Evolutionary conservation across 2,797 vertebrate genomes (phyloP), one percentile per base, ranked within the genome.

Genomic region (Huso huso): DNA sequence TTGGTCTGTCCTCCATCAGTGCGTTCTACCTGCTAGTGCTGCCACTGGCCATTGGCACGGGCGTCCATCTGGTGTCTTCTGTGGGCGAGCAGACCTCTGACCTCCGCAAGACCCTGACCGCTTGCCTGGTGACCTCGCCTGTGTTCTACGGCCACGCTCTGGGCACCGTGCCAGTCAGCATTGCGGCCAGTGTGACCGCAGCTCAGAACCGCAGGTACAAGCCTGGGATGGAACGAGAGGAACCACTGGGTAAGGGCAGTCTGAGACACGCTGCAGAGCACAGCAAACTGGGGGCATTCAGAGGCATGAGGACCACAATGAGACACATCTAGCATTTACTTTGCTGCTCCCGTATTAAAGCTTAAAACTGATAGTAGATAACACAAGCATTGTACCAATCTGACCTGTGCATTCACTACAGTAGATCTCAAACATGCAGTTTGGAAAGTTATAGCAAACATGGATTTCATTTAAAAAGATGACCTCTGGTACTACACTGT

Each of bases 21-120:
- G 90, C 81, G 75, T 95, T 94, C 81, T 91, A 91, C 65, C 15
- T 18, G 72, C 75, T 96, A 7, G 90, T 88, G 0, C 85, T 95
- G 66, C 94, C 94, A 6, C 70, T 96, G 70, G 88, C 87, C 8
- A 83, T 94, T 79, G 85, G 75, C 51, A 85, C 90, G 52, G 94
- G 94, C 4, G 91, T 96, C n/a, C 89, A 93, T 67, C 79, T 96
- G 72, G 94, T 96, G 60, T 89, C 94, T 57, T 84, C 66, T 48
- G 83, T 88, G 61, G 95, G 94, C 1, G 83, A 88, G 50, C 89
- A 94, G 82, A 93, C 91, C 1, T 90, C 94, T 0, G 78, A 93
- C 71, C 79, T 91, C 48, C 76, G 80, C 65, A 92, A 88, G 72
- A 91, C 85, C 0, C 69, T 96, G 57, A 78, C 77, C 3, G 74